A percentile compares a stretch with the other conserved stretches of the same genome.
Evolutionary conservation across 2,888 invertebrate genomes (phyloP).

Genomic region (Stenodema calcarata): DNA sequence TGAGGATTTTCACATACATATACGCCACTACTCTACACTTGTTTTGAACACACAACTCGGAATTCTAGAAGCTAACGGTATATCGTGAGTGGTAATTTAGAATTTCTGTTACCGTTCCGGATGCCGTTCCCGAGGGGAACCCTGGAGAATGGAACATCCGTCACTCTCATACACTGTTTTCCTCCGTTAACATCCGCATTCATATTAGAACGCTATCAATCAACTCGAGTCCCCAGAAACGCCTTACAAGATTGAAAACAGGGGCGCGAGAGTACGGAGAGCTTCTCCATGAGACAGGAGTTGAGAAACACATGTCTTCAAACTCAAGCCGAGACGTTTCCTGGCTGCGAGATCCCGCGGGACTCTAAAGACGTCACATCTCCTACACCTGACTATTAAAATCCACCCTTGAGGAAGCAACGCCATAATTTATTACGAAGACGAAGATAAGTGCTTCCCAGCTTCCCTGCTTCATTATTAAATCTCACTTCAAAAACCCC

Average conservation of each 20-base stretch:
- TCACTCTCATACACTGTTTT: conserved; percentile 46
- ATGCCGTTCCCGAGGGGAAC: neutral
- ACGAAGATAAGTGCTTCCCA: conserved; percentile 46
- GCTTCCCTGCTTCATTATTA: conserved; percentile 47
- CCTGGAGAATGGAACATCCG: neutral
- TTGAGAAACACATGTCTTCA: neutral
- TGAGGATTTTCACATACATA: too few species aligned
- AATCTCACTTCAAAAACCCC: conserved; percentile 42
- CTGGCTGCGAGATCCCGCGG: neutral
- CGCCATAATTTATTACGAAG: conserved; percentile 46
- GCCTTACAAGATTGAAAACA: conserved; percentile 7
- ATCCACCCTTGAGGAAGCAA: neutral
- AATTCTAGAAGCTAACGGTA: too few species aligned
- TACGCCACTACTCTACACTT: too few species aligned
- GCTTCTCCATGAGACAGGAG: neutral
- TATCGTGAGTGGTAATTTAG: neutral
- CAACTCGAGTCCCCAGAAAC: neutral
- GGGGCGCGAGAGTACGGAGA: neutral
- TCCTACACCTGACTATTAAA: conserved; percentile 51
- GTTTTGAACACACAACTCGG: too few species aligned
- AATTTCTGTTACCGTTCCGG: neutral
- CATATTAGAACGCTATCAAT: conserved; percentile 19
- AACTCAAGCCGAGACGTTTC: conserved; percentile 1
- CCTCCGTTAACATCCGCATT: conserved; percentile 53
- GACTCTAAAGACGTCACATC: conserved; percentile 42